These are phyloP conservation scores for Drosophila ironensis DNA, from an alignment of 1,140 invertebrate genomes.

Conservation along the genomic window DNA sequence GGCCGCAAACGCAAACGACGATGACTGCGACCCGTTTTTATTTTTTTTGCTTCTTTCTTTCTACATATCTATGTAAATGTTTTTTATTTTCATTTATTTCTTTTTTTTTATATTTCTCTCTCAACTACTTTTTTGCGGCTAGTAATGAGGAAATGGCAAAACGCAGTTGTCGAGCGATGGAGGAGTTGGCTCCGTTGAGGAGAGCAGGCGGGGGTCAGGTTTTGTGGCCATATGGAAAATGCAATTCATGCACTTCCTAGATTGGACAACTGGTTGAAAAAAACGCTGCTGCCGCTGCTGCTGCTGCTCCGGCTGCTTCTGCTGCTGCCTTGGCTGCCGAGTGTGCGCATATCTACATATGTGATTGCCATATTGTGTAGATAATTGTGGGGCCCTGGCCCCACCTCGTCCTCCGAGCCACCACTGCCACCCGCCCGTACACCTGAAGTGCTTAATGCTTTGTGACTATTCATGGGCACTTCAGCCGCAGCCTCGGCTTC, in stretches of 20 bases:
- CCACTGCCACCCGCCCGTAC: constrained; percentile 7
- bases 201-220: constrained; percentile 13
- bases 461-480: constrained; percentile 80
- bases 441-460: constrained; percentile 78
- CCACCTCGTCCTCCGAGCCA: constrained; percentile 8
- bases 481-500: constrained; percentile 43
- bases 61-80: background rate
- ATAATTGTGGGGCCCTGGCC: constrained; percentile 68
- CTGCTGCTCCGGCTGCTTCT: constrained; percentile 28
- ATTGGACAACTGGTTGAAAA: constrained; percentile 78
- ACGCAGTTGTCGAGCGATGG: constrained; percentile 56
- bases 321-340: constrained; percentile 20
- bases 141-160: constrained; percentile 80
- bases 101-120: background rate
- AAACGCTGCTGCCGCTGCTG: constrained; percentile 38
- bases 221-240: constrained; percentile 76
- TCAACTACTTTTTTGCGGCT: constrained; percentile 40
- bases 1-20: constrained; percentile 56
- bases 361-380: constrained; percentile 80
- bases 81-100: background rate
- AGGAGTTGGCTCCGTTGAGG: constrained; percentile 6
- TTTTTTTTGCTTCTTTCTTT: constrained; percentile 5
- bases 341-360: constrained; percentile 78
- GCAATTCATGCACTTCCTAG: constrained; percentile 80
- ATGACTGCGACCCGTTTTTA: constrained; percentile 63